Base-by-base conservation (phyloP, 2,113 vertebrate genomes). In the Caranx ignobilis region DNA sequence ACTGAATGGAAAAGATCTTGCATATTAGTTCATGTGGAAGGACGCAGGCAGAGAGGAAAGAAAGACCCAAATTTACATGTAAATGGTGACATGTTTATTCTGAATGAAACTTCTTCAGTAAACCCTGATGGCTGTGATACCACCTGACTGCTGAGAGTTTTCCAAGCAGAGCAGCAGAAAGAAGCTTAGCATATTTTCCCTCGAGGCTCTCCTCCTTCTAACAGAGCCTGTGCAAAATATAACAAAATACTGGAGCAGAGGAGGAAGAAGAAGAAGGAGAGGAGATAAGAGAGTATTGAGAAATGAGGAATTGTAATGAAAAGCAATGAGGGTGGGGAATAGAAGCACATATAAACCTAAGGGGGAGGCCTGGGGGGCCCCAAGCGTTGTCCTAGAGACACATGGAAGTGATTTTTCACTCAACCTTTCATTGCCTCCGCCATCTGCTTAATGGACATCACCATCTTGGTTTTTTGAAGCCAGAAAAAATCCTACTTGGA, bases 171-270 rank as follows among this genome's bases (percentile, higher is more conserved):
- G 52, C n/a, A 15, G 3, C 60, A 71, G 68, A 86, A 84, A 88
- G 87, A 32, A 86, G 85, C 76, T 86, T 89, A 78, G 78, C 83
- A 81, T 78, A 87, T 85, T 86, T 74, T 73, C 70, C 63, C 81
- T 75, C 2, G 12, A 71, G 76, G 73, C 83, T 75, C 67, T 18
- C 50, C 83, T 71, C 50, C 67, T 77, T 48, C 61, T 57, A 59
- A 79, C 67, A 67, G 76, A 54, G 83, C 71, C 63, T 65, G 56
- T 3, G 21, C n/a, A 67, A 43, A 79, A 48, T 84, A 15, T 21
- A 61, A 72, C 70, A 81, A 64, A 80, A 84, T 88, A 59, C 57
- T 19, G 21, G 48, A 67, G 64, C 16, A 37, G 70, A 84, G 75
- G 75, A 66, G 41, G 60, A 67, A 11, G 71, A 77, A 9, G 77